Evolutionary conservation across 2,113 vertebrate genomes (phyloP).

Genomic region (Myxocyprinus asiaticus): DNA sequence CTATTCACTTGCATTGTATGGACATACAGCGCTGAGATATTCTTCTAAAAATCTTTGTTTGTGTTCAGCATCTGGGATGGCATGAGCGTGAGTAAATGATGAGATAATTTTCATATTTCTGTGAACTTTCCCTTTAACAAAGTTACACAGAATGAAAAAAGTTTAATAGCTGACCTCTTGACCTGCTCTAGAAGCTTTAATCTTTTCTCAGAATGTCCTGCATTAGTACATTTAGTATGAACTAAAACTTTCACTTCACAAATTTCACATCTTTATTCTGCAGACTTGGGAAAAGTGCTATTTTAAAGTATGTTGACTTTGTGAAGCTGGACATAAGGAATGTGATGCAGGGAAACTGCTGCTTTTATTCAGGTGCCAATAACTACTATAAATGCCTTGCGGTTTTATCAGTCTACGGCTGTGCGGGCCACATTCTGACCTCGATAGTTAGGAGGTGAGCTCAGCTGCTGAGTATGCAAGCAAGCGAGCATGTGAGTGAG

Average conservation of each 20-base stretch:
- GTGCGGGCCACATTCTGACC: constrained; percentile 50
- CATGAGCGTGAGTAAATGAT: no score
- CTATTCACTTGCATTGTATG: no score
- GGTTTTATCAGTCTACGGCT: constrained; percentile 51
- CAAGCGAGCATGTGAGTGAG: constrained; percentile 19
- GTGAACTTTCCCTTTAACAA: background rate
- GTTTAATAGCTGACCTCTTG: background rate
- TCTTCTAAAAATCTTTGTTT: no score
- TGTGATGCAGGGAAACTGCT: background rate
- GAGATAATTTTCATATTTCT: background rate
- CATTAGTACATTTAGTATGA: background rate
- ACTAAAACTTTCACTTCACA: background rate
- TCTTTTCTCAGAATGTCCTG: background rate
- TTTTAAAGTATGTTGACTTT: background rate
- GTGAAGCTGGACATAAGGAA: background rate
- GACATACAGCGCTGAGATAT: no score
- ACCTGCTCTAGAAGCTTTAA: background rate
- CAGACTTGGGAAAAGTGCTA: background rate
- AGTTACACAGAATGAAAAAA: background rate
- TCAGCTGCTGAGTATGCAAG: constrained; percentile 32
- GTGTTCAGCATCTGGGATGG: no score
- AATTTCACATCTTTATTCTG: background rate
- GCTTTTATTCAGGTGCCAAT: constrained; percentile 21
- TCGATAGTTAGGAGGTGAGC: constrained; percentile 43
- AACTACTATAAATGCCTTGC: constrained; percentile 43